These are phyloP conservation scores for Andinoacara biseriatus DNA, from an alignment of 2,113 vertebrate genomes.

Conservation along the genomic window DNA sequence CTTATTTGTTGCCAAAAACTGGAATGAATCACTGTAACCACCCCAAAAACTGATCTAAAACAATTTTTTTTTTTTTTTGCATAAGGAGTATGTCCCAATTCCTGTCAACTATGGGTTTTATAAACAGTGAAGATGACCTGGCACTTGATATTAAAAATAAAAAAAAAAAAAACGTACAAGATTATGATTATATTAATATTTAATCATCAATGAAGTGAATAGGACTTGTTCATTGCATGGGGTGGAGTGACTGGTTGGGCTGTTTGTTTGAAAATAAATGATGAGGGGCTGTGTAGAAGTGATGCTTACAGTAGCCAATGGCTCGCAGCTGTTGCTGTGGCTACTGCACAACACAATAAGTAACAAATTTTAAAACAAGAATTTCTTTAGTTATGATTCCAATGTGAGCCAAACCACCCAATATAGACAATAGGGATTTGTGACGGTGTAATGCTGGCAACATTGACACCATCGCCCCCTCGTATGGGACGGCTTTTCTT, in stretches of 20 bases:
- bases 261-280: not conserved
- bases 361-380: not conserved
- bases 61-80: not conserved
- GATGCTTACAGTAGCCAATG: not conserved
- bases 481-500: slow-evolving; percentile 16
- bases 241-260: not conserved
- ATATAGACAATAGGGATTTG: not conserved
- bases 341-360: not conserved
- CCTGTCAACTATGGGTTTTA: not conserved
- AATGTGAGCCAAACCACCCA: not conserved
- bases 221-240: too few species aligned
- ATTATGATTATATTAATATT: not conserved
- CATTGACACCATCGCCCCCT: not conserved
- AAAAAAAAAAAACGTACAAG: not conserved
- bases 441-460: not conserved
- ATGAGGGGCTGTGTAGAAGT: not conserved
- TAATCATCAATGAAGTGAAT: not conserved
- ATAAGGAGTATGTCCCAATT: not conserved
- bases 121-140: not conserved
- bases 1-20: not conserved
- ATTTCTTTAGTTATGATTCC: not conserved
- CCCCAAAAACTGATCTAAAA: not conserved
- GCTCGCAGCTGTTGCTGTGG: not conserved
- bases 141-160: not conserved
- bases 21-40: accelerated